phyloP scores from a whole-genome alignment of 2,113 vertebrate species.

The Triplophysa tibetana region DNA sequence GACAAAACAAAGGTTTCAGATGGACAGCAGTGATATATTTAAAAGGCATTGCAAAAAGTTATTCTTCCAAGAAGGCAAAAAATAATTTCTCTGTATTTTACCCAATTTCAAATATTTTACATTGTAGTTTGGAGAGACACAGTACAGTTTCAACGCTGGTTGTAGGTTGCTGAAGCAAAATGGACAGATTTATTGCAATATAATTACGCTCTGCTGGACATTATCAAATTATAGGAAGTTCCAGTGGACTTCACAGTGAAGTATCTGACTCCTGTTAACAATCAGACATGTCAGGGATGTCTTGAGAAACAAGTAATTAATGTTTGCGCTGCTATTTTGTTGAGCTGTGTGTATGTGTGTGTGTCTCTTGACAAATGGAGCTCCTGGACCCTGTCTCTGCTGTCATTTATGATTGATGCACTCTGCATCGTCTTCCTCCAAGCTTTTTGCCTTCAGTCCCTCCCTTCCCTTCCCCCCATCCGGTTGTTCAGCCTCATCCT shows the following conservation, averaged over 20 bases:
- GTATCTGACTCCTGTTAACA: constrained; percentile 19
- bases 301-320: constrained; percentile 52
- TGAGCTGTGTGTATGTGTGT: constrained; percentile 22
- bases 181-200: not conserved
- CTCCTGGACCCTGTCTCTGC: constrained; percentile 57
- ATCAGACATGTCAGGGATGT: constrained; percentile 37
- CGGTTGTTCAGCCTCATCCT: constrained; percentile 51
- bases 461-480: constrained; percentile 42
- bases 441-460: constrained; percentile 43
- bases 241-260: constrained; percentile 20
- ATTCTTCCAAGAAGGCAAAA: too few species aligned
- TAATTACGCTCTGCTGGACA: not conserved
- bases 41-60: too few species aligned
- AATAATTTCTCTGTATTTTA: not conserved
- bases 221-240: not conserved
- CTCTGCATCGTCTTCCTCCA: constrained; percentile 50
- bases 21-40: too few species aligned
- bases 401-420: constrained; percentile 73
- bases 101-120: not conserved
- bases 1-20: too few species aligned
- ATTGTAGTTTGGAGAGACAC: too few species aligned
- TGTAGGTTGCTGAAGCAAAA: too few species aligned
- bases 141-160: too few species aligned
- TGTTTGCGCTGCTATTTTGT: constrained; percentile 43
- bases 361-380: constrained; percentile 58